phyloP scores from a whole-genome alignment of 2,888 invertebrate genomes.

The Bibio marci region DNA sequence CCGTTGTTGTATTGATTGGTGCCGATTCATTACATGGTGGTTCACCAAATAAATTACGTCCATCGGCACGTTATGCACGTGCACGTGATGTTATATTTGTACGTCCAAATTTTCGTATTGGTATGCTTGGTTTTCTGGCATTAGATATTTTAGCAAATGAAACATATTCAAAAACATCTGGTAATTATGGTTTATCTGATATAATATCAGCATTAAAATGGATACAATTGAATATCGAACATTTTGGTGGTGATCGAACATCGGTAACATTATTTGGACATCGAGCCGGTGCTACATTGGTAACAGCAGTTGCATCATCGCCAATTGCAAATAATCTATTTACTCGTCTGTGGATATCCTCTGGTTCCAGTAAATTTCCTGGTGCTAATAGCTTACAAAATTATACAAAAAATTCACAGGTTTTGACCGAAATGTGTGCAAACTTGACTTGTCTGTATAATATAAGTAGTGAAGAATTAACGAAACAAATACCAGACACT shows the following conservation, averaged over 20 bases:
- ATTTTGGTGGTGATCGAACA: constrained; percentile 66
- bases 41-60: constrained; percentile 50
- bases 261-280: constrained; percentile 72
- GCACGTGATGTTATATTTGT: constrained; percentile 72
- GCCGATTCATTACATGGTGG: constrained; percentile 64
- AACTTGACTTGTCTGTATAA: background rate
- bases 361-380: constrained; percentile 53
- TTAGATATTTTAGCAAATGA: constrained; percentile 48
- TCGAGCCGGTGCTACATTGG: constrained; percentile 68
- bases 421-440: background rate
- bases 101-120: constrained; percentile 68
- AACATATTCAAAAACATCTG: constrained; percentile 56
- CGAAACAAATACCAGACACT: constrained; percentile 51
- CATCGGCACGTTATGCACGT: constrained; percentile 58
- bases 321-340: constrained; percentile 47
- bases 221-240: constrained; percentile 63
- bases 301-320: constrained; percentile 50
- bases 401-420: constrained; percentile 35
- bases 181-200: constrained; percentile 75
- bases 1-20: constrained; percentile 69
- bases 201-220: constrained; percentile 58
- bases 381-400: constrained; percentile 43
- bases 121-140: constrained; percentile 66
- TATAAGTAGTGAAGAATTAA: constrained; percentile 31
- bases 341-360: constrained; percentile 62